These are phyloP conservation scores for Teleopsis dalmanni DNA, from an alignment of 1,140 invertebrate genomes.

Conservation along the genomic window DNA sequence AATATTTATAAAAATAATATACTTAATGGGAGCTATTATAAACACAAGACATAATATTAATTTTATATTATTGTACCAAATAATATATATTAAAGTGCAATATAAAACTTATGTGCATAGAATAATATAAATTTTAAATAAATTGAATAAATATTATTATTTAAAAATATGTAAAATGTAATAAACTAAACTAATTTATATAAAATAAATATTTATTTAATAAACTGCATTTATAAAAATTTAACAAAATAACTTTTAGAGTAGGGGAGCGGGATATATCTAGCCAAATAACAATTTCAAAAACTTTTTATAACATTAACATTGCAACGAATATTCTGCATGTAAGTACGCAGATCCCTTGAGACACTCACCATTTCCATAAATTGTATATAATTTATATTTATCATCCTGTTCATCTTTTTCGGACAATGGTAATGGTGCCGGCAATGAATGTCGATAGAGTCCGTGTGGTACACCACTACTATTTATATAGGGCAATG, in stretches of 20 bases:
- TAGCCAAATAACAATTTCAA: neutral
- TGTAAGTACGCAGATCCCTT: neutral
- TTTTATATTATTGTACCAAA: no score
- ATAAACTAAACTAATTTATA: neutral
- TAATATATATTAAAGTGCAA: slow-evolving; percentile 3
- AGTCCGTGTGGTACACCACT: slow-evolving; percentile 20
- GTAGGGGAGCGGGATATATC: neutral
- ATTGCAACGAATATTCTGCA: neutral
- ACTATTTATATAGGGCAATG: slow-evolving; percentile 14
- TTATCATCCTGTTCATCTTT: slow-evolving; percentile 31
- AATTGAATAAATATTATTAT: neutral
- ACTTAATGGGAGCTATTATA: no score
- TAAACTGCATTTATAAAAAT: neutral
- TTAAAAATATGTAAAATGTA: neutral
- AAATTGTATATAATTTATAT: slow-evolving; percentile 43
- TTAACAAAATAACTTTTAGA: neutral
- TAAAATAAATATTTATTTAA: neutral
- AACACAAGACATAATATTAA: no score
- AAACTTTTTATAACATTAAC: neutral
- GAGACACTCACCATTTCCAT: slow-evolving; percentile 42
- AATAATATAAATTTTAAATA: neutral
- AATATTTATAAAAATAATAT: no score
- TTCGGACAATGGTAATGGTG: slow-evolving; percentile 29
- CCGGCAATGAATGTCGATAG: slow-evolving; percentile 24
- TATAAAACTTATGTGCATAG: no score